phyloP scores from a whole-genome alignment of 2,113 vertebrate genomes.

The Herpailurus yagouaroundi region DNA sequence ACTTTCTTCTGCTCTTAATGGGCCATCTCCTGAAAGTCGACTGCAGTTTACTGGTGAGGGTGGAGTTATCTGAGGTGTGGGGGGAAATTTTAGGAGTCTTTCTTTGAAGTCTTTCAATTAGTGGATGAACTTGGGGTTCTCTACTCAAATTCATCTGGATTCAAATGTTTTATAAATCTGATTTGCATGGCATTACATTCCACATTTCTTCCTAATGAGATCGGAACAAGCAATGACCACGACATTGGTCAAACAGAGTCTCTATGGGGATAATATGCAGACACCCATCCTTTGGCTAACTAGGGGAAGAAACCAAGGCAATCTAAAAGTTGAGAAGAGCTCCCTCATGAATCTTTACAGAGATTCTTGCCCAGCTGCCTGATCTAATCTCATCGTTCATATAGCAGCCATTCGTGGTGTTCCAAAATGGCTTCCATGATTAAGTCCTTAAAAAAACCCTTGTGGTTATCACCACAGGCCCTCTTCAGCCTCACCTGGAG shows the following conservation, averaged over 20 bases:
- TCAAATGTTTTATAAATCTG: background rate
- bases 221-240: background rate
- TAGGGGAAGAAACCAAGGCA: fast-evolving
- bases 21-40: background rate
- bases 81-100: background rate
- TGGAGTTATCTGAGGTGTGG: background rate
- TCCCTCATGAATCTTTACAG: fast-evolving
- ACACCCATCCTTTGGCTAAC: background rate
- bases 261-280: background rate
- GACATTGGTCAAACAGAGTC: fast-evolving
- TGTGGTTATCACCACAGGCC: fast-evolving
- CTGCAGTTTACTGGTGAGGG: background rate
- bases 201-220: background rate
- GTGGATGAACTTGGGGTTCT: background rate
- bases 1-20: background rate
- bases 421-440: background rate
- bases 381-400: fast-evolving
- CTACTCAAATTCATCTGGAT: background rate
- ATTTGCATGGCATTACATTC: background rate
- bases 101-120: background rate
- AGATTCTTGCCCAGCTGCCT: fast-evolving
- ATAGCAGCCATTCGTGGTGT: fast-evolving
- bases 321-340: fast-evolving
- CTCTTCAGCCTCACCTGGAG: background rate
- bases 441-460: background rate